Conservation (phyloP, 2,888 invertebrate genomes). For the Lepidonotus clava region DNA sequence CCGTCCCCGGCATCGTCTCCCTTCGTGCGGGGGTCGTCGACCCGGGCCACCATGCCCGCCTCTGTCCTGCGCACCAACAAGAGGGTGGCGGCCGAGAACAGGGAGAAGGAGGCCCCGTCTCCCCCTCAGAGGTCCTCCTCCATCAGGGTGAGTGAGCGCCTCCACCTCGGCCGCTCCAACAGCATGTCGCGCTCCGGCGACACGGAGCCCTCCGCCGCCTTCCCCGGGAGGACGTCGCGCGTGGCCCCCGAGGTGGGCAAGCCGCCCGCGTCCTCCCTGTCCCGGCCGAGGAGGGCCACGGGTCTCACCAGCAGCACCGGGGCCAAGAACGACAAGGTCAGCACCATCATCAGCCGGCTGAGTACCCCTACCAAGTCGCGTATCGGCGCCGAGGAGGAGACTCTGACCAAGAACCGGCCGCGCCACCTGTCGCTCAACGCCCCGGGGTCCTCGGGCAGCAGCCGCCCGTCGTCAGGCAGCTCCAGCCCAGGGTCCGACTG, state of each 20-base stretch:
- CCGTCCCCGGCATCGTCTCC: constrained; percentile 22
- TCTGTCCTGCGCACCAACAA: constrained; percentile 62
- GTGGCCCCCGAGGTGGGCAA: constrained; percentile 12
- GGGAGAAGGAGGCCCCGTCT: constrained; percentile 58
- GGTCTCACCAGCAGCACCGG: not conserved
- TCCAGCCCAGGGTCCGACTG: constrained; percentile 56
- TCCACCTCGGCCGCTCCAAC: constrained; percentile 6
- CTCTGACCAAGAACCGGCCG: constrained; percentile 61
- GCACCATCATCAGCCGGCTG: constrained; percentile 22
- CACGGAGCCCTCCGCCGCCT: not conserved
- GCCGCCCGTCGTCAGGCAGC: not conserved
- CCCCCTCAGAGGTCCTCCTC: constrained; percentile 65
- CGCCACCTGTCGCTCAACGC: constrained; percentile 63
- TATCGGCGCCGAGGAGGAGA: not conserved
- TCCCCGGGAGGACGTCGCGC: not conserved
- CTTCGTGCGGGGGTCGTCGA: constrained; percentile 63
- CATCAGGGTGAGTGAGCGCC: constrained; percentile 58
- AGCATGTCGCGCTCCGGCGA: constrained; percentile 2
- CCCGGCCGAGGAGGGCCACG: constrained; percentile 13
- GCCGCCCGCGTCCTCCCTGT: not conserved
- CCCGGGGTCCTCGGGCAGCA: constrained; percentile 51
- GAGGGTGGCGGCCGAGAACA: constrained; percentile 58
- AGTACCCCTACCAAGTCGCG: constrained; percentile 19
- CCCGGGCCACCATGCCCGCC: constrained; percentile 65
- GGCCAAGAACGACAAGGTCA: constrained; percentile 19